These are phyloP conservation scores for Frankliniella fusca DNA, from an alignment of 2,888 invertebrate species.

Conservation along the genomic window DNA sequence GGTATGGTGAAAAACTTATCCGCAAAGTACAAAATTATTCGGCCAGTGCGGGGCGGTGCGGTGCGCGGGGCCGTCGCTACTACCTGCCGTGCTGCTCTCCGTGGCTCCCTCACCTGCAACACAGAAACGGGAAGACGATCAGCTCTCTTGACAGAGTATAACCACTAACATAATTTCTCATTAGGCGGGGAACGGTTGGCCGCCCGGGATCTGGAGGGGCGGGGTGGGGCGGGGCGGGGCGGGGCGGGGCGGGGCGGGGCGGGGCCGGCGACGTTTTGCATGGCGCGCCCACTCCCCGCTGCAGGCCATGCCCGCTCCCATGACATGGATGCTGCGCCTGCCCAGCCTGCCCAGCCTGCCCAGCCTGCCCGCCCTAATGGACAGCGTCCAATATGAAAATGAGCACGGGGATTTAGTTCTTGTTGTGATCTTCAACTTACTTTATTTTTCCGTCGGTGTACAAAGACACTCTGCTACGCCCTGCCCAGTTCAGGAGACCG, in stretches of 20 bases:
- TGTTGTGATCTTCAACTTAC: too few species aligned
- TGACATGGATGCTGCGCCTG: too few species aligned
- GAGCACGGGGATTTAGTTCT: background rate
- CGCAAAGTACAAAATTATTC: too few species aligned
- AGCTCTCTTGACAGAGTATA: background rate
- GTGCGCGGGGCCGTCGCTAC: background rate
- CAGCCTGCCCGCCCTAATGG: background rate
- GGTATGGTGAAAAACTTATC: too few species aligned
- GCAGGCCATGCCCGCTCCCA: too few species aligned
- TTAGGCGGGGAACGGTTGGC: background rate
- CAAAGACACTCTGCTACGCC: too few species aligned
- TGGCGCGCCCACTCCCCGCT: background rate
- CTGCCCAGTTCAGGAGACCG: background rate
- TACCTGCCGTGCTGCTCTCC: background rate
- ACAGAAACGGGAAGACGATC: background rate
- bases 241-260: background rate
- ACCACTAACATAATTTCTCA: slow-evolving; percentile 19
- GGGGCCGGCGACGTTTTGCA: background rate
- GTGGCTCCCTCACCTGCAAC: background rate
- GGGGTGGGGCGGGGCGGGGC: background rate
- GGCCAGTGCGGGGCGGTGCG: background rate
- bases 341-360: too few species aligned
- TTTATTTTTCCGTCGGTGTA: too few species aligned
- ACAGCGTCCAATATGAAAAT: slow-evolving; percentile 6
- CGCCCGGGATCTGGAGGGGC: too few species aligned